Percentiles rank a stretch among this genome's conserved stretches.
phyloP scores from a whole-genome alignment of 2,888 invertebrate genomes.

The Agonopterix arenella region DNA sequence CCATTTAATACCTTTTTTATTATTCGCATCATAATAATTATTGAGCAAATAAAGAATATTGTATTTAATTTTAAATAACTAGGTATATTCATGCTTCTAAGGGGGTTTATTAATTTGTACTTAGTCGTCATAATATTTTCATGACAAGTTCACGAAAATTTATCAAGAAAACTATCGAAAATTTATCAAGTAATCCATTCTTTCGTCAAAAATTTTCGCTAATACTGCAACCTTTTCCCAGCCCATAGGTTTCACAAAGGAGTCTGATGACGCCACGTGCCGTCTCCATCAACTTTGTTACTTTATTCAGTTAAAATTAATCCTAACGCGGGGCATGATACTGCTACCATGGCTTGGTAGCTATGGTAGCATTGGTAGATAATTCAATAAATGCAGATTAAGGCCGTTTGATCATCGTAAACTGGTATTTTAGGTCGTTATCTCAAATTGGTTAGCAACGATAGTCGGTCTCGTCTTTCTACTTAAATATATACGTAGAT shows the following conservation, averaged over 20 bases:
- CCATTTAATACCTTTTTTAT: no score
- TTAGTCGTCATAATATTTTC: not conserved
- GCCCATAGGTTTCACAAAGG: slow-evolving; percentile 11
- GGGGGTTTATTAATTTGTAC: not conserved
- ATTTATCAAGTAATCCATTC: not conserved
- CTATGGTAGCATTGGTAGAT: not conserved
- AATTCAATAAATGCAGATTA: slow-evolving; percentile 8
- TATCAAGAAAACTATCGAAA: no score
- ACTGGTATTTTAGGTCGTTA: not conserved
- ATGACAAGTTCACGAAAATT: not conserved
- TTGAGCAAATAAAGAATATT: no score
- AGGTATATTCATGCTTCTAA: no score
- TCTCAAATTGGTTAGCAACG: slow-evolving; percentile 1
- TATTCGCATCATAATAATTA: no score
- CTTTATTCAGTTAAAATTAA: slow-evolving; percentile 11
- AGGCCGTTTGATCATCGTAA: not conserved
- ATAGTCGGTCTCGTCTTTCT: no score
- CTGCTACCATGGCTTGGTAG: not conserved
- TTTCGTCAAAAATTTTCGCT: not conserved
- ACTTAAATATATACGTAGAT: no score
- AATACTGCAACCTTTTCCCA: not conserved
- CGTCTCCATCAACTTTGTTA: slow-evolving; percentile 1
- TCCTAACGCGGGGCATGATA: slow-evolving; percentile 7
- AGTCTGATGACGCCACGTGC: slow-evolving; percentile 13
- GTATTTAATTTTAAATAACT: no score